A percentile compares a stretch with the other conserved stretches of the same genome.
Evolutionary conservation across 2,888 invertebrate species (phyloP).

Genomic region (Heliconius erato): DNA sequence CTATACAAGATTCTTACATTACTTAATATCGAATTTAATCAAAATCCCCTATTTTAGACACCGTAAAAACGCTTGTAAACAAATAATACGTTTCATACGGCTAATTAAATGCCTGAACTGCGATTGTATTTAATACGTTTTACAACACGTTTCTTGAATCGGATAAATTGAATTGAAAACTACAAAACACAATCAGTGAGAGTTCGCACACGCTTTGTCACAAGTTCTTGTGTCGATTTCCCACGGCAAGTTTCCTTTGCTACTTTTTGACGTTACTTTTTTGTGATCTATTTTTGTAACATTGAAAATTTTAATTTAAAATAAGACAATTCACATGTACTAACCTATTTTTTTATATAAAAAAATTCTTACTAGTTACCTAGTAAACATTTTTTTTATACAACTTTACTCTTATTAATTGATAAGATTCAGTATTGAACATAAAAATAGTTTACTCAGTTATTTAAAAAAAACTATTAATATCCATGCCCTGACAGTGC

Average conservation of each 20-base stretch:
- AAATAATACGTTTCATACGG: neutral
- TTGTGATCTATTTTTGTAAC: slow-evolving; percentile 64
- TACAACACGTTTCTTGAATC: neutral
- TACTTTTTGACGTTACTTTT: slow-evolving; percentile 64
- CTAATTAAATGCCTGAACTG: slow-evolving; percentile 31
- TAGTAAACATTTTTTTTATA: too few relatives aligned
- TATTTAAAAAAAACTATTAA: neutral
- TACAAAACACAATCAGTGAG: slow-evolving; percentile 57
- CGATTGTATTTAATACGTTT: slow-evolving; percentile 26
- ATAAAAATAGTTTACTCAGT: too few relatives aligned
- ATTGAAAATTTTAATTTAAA: slow-evolving; percentile 60
- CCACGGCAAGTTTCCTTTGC: slow-evolving; percentile 66
- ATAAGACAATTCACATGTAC: neutral
- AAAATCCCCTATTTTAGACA: neutral
- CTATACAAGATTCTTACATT: too few relatives aligned
- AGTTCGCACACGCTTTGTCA: slow-evolving; percentile 56
- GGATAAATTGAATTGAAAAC: slow-evolving; percentile 48
- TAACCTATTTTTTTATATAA: too few relatives aligned
- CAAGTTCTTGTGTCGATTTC: slow-evolving; percentile 61
- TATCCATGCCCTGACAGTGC: neutral
- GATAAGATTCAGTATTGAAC: too few relatives aligned
- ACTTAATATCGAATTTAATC: neutral
- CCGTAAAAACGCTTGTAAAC: neutral
- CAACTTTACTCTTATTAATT: too few relatives aligned
- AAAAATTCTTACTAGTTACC: too few relatives aligned